Base-by-base conservation (phyloP, 2,888 invertebrate species). In the Tipula unca region DNA sequence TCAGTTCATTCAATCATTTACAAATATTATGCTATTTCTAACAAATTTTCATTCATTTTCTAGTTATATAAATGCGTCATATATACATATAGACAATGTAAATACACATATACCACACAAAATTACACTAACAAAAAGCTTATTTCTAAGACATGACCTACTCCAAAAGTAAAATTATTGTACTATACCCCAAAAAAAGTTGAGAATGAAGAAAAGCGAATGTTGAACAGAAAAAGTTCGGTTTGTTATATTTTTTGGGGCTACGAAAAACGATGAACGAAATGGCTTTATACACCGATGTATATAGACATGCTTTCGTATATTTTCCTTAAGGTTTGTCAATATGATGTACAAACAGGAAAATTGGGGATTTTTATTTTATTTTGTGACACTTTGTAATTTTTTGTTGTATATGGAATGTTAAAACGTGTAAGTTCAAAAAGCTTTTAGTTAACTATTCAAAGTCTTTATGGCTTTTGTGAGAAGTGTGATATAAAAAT, bases 101-200 rank as follows among this genome's bases (percentile, higher is more conserved):
- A 36, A 10, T 10, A 4, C 35, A 35, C 3, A 35, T 35, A 35
- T 35, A 32, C 32, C 6, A 32, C 4, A 42, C 14, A 42, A 42
- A 25, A 25, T 0, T 82, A 82, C 82, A 82, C 25, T 10, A 82
- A 82, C n/a, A 82, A 29, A 36, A 85, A 25, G 25, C 25, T n/a
- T n/a, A n/a, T 39, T 85, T 85, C 13, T 36, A 39, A 36, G 42
- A 39, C 84, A 85, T 85, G 84, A 85, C 84, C 84, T 85, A 85
- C 84, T 39, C 84, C 84, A 85, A 39, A 85, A 85, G 1, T 29
- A 84, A 29, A 85, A n/a, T 20, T 36, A 20, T 36, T 25, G 36
- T 82, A 8, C 39, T 39, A 10, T 82, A 14, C 29, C 5, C 82
- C 29, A 29, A 29, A 29, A 82, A 29, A 82, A 29, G 82, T 29